Conservation (phyloP, 2,797 vertebrate species). For the Argya squamiceps region DNA sequence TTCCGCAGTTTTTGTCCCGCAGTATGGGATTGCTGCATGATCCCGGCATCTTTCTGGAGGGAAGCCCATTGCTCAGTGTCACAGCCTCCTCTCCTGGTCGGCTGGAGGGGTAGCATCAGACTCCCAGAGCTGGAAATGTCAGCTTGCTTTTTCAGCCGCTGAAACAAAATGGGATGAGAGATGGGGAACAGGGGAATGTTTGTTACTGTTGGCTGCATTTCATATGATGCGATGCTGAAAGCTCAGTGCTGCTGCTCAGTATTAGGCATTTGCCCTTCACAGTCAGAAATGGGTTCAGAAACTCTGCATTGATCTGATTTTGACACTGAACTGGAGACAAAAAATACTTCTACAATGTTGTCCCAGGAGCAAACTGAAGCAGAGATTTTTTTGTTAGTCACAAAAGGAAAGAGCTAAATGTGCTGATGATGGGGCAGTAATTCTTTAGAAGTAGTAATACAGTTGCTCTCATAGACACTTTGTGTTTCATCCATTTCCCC, state of each 20-base stretch:
- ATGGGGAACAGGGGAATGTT: background rate
- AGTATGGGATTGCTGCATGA: background rate
- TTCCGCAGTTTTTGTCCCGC: accelerated
- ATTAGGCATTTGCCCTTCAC: background rate
- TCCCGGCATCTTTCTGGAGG: background rate
- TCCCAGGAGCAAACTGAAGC: background rate
- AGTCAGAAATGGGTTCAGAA: background rate
- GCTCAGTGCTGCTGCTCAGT: background rate
- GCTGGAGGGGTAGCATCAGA: background rate
- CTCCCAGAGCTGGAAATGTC: background rate
- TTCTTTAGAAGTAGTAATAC: background rate
- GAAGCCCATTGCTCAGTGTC: conserved; percentile 16
- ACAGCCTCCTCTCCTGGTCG: conserved; percentile 68
- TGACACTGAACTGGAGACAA: background rate
- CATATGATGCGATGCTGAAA: background rate
- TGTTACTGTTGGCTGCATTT: conserved; percentile 3
- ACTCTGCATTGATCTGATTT: background rate
- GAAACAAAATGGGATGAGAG: background rate
- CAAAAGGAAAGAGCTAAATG: background rate
- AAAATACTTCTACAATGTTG: background rate
- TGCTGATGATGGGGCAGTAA: background rate
- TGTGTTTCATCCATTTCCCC: background rate
- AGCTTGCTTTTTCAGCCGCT: background rate
- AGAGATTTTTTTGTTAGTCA: background rate
- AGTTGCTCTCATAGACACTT: background rate